Evolutionary conservation across 1,140 invertebrate species (phyloP).

Genomic region (Reticulitermes speratus): DNA sequence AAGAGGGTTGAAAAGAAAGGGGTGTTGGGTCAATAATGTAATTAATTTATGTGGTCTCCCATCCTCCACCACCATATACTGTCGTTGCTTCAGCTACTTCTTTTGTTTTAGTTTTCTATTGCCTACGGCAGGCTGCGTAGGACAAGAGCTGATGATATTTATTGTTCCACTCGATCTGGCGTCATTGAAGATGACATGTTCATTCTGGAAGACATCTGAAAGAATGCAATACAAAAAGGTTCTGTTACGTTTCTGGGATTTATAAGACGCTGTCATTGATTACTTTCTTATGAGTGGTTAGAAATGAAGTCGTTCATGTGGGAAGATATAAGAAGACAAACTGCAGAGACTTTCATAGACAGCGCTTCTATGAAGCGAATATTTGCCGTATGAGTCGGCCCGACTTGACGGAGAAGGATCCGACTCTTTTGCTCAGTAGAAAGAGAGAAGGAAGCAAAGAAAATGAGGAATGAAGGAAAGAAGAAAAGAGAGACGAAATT

Average conservation of each 20-base stretch:
- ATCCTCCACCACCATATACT: neutral
- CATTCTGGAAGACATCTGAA: neutral
- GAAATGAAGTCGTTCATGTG: neutral
- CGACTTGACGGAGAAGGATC: too few relatives aligned
- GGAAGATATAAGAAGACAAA: too few relatives aligned
- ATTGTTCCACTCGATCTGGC: neutral
- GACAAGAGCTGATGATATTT: neutral
- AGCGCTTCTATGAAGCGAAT: too few relatives aligned
- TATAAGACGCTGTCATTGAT: neutral
- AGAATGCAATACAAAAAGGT: neutral
- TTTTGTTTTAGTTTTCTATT: conserved; percentile 16
- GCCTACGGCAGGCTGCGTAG: neutral
- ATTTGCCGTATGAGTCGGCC: too few relatives aligned
- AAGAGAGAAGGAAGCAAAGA: too few relatives aligned
- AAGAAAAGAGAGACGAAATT: too few relatives aligned
- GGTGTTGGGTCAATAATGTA: conserved; percentile 18
- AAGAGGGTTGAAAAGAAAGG: conserved; percentile 2
- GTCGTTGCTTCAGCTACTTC: neutral
- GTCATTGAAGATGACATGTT: neutral
- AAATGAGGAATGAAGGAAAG: too few relatives aligned
- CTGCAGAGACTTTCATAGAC: too few relatives aligned
- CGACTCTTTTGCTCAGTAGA: too few relatives aligned
- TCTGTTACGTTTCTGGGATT: neutral
- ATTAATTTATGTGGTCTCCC: conserved; percentile 27
- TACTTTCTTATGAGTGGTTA: neutral